Conservation (phyloP, 2,113 vertebrate genomes). For the Mirounga angustirostris region DNA sequence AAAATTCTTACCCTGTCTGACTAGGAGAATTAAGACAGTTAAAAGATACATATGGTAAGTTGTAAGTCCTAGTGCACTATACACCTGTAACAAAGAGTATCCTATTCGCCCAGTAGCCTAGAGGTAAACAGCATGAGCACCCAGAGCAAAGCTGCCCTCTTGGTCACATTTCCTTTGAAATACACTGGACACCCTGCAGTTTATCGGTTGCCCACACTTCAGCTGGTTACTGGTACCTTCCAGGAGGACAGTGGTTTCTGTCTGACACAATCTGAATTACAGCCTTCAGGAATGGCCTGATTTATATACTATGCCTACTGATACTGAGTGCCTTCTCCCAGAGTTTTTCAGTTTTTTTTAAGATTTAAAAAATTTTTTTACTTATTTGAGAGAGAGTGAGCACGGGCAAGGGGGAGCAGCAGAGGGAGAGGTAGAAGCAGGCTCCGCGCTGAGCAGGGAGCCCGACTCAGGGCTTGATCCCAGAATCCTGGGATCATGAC, state of each 20-base stretch:
- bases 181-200: neutral
- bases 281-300: neutral
- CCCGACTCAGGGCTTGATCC: too few species aligned
- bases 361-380: neutral
- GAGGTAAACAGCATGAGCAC: neutral
- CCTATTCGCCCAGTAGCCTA: neutral
- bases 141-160: neutral
- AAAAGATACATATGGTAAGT: neutral
- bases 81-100: neutral
- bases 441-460: neutral
- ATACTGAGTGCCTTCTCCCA: neutral
- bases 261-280: neutral
- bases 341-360: neutral
- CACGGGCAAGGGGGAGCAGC: neutral
- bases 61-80: neutral
- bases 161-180: constrained; percentile 3
- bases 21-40: neutral
- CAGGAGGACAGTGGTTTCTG: neutral
- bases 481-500: too few species aligned
- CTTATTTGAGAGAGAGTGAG: neutral
- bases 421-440: neutral
- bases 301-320: neutral
- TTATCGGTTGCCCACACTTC: neutral
- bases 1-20: neutral
- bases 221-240: neutral